A percentile compares a stretch with the other conserved stretches of the same genome.
Conservation (phyloP, 2,113 vertebrate species). For the Pogonocichla stellata region DNA sequence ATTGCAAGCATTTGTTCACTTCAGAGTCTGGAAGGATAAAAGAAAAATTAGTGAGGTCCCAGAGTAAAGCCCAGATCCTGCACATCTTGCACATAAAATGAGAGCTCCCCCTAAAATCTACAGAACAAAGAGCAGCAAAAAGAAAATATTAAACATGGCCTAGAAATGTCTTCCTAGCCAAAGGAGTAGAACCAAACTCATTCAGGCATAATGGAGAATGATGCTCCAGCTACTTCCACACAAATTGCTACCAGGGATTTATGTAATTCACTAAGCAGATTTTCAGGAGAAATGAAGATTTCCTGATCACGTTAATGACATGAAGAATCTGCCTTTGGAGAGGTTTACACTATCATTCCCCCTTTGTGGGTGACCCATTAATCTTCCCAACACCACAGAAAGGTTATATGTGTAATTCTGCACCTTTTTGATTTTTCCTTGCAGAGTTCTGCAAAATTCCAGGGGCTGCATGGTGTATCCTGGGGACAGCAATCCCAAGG, state of each 20-base stretch:
- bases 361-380: background rate
- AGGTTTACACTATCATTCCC: background rate
- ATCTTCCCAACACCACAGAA: background rate
- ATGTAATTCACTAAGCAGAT: background rate
- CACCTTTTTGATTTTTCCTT: background rate
- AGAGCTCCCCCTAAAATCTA: background rate
- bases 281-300: background rate
- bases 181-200: accelerated
- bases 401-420: background rate
- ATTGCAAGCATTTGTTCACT: background rate
- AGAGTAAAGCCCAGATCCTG: background rate
- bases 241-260: background rate
- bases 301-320: background rate
- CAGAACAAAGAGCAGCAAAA: background rate
- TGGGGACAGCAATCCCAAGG: accelerated
- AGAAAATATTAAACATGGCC: accelerated
- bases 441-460: background rate
- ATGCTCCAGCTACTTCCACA: background rate
- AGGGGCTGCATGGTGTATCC: background rate
- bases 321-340: background rate
- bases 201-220: background rate
- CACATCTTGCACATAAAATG: background rate
- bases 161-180: background rate
- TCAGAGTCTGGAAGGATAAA: background rate
- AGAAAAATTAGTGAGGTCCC: background rate